Evolutionary conservation across 1,140 invertebrate genomes (phyloP).

Genomic region (fruit fly (Drosophila melanogaster)): Release_6_plus_ISO1_MT NT_037436.4:22586001-22586500

Average conservation of each 20-base stretch:
- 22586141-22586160: slow-evolving; percentile 57
- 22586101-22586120: slow-evolving; percentile 29
- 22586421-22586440: slow-evolving; percentile 70
- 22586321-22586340: slow-evolving; percentile 57
- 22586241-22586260: slow-evolving; percentile 76
- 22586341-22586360: slow-evolving; percentile 77
- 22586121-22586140: slow-evolving; percentile 19
- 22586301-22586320: slow-evolving; percentile 41
- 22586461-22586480: slow-evolving; percentile 41
- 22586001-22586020: slow-evolving; percentile 73
- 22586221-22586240: slow-evolving; percentile 31
- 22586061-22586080: slow-evolving; percentile 38
- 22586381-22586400: slow-evolving; percentile 61
- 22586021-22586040: slow-evolving; percentile 81
- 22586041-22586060: slow-evolving; percentile 79
- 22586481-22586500: slow-evolving; percentile 71
- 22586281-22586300: slow-evolving; percentile 59
- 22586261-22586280: slow-evolving; percentile 44
- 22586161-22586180: slow-evolving; percentile 21
- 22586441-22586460: slow-evolving; percentile 77
- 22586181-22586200: slow-evolving; percentile 71
- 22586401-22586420: slow-evolving; percentile 44
- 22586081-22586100: slow-evolving; percentile 32
- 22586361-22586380: slow-evolving; percentile 44
- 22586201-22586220: slow-evolving; percentile 67